Conservation (phyloP, 2,113 vertebrate species). For the Cinclus cinclus region DNA sequence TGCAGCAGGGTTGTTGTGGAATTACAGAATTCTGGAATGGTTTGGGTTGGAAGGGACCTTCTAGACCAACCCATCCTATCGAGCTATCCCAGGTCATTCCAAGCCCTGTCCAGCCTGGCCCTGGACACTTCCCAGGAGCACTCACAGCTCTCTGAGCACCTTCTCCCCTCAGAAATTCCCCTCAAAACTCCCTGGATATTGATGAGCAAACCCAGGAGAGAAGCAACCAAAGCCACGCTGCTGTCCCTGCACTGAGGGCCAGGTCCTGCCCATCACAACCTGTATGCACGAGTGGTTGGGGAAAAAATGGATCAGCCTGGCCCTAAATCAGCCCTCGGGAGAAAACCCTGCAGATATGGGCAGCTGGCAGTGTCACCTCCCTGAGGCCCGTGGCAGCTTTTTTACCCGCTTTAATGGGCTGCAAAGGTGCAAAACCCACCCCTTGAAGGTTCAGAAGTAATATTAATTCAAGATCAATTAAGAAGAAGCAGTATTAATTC, state of each 20-base stretch:
- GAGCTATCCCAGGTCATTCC: background rate
- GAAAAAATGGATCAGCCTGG: background rate
- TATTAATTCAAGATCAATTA: no score
- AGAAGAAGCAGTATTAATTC: no score
- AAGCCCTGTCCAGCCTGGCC: background rate
- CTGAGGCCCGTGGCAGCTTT: accelerated
- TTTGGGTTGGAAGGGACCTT: background rate
- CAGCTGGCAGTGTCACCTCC: background rate
- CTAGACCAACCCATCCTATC: no score
- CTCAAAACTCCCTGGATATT: background rate
- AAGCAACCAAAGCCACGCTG: background rate
- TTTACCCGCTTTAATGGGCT: background rate
- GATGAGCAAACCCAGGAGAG: background rate
- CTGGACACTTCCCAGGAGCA: background rate
- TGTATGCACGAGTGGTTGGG: accelerated
- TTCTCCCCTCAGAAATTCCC: no score
- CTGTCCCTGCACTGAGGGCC: background rate
- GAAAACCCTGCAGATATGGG: background rate
- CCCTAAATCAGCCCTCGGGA: background rate
- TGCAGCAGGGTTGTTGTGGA: accelerated
- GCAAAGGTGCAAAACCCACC: background rate
- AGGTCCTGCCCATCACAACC: accelerated
- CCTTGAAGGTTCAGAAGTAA: background rate
- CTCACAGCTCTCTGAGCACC: background rate
- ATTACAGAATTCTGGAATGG: no score